phyloP scores from a whole-genome alignment of 2,888 invertebrate species.

The Willowsia nigromaculata region DNA sequence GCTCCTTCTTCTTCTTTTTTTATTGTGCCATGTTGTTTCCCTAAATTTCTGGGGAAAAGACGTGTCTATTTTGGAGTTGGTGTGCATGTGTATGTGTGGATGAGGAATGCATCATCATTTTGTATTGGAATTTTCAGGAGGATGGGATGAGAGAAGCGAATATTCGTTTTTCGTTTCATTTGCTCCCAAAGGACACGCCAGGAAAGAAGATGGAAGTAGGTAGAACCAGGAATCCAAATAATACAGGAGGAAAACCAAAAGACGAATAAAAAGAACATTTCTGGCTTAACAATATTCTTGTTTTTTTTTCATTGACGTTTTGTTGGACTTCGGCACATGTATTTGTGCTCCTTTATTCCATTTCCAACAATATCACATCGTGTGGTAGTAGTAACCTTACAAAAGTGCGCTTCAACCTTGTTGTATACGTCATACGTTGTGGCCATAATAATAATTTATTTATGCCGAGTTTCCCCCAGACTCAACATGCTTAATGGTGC shows the following conservation, averaged over 20 bases:
- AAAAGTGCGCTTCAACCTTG: not conserved
- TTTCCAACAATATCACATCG: not conserved
- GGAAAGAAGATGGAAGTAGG: not conserved
- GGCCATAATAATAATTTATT: not conserved
- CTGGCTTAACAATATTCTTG: constrained; percentile 2
- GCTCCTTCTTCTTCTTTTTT: constrained; percentile 43
- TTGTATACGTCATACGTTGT: not conserved
- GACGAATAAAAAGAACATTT: constrained; percentile 6
- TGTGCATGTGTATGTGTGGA: not conserved
- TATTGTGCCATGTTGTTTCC: constrained; percentile 27
- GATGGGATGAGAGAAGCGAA: not conserved
- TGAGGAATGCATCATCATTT: not conserved
- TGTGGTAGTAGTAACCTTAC: not conserved
- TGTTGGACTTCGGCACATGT: not conserved
- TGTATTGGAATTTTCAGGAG: constrained; percentile 15
- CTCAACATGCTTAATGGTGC: not conserved
- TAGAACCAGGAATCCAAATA: not conserved
- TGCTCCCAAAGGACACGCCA: constrained; percentile 1
- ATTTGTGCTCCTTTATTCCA: not conserved
- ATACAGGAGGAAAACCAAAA: not conserved
- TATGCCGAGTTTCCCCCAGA: constrained; percentile 8
- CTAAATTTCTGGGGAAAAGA: constrained; percentile 20
- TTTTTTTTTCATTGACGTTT: not conserved
- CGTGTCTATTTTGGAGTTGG: constrained; percentile 19
- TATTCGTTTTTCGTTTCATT: constrained; percentile 34